Percentiles rank a stretch among this genome's conserved stretches.
phyloP scores from a whole-genome alignment of 2,888 invertebrate species.

The Reticulitermes lucifugus region DNA sequence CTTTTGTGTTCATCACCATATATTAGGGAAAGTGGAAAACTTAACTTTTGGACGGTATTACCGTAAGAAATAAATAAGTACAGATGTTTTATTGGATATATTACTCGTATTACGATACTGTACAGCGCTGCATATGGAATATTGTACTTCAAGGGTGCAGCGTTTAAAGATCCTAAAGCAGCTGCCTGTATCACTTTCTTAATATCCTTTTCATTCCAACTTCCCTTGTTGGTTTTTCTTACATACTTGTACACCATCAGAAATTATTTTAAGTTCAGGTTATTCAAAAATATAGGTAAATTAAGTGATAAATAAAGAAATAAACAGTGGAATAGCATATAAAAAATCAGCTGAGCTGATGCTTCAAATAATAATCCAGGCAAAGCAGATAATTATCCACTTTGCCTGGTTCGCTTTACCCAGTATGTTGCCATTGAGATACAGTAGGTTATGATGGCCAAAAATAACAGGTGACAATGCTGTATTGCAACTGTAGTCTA shows the following conservation, averaged over 20 bases:
- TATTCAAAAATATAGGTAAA: background rate
- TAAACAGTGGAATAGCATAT: background rate
- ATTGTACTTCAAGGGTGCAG: background rate
- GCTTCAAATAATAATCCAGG: background rate
- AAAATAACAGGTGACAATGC: no score
- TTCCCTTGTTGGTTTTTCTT: background rate
- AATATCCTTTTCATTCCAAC: background rate
- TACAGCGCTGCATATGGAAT: background rate
- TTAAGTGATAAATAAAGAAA: background rate
- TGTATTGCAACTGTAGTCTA: no score
- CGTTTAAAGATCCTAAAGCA: slow-evolving; percentile 3
- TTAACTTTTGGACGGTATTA: background rate
- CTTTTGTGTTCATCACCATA: no score
- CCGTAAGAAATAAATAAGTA: background rate
- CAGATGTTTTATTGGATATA: background rate
- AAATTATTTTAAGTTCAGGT: background rate
- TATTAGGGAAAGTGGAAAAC: background rate
- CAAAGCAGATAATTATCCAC: slow-evolving; percentile 2
- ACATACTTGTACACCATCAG: background rate
- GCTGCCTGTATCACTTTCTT: background rate
- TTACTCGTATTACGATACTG: background rate
- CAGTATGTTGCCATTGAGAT: background rate
- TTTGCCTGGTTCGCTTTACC: background rate
- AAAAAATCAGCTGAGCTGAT: background rate
- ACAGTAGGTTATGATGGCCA: no score